These are phyloP conservation scores for Bactericera cockerelli DNA, from an alignment of 1,140 invertebrate species.

Conservation along the genomic window DNA sequence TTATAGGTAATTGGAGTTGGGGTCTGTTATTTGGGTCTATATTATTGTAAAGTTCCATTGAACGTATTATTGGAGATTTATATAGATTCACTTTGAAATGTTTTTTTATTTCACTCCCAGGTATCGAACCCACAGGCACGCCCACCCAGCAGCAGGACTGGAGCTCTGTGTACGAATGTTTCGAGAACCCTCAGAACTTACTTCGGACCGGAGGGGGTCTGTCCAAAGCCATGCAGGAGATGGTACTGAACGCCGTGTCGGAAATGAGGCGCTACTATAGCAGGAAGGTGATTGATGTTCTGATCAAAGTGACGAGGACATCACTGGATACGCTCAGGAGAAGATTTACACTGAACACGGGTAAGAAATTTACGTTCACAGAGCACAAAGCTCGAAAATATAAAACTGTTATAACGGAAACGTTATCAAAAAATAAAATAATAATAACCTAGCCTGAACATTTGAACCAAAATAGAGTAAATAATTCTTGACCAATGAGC, in stretches of 20 bases:
- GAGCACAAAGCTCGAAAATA: no score
- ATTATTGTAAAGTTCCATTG: no score
- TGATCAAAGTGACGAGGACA: slow-evolving; percentile 65
- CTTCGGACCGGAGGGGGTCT: slow-evolving; percentile 29
- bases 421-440: no score
- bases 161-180: slow-evolving; percentile 63
- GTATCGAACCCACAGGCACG: slow-evolving; percentile 17
- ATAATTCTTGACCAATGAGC: no score
- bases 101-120: background rate
- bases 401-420: no score
- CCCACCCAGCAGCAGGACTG: slow-evolving; percentile 59
- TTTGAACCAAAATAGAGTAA: no score
- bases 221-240: slow-evolving; percentile 57
- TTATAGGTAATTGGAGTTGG: no score
- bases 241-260: slow-evolving; percentile 61
- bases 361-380: no score
- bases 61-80: no score
- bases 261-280: slow-evolving; percentile 76
- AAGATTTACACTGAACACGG: slow-evolving; percentile 38
- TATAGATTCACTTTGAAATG: no score
- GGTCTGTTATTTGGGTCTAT: no score
- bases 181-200: slow-evolving; percentile 54
- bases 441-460: no score
- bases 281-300: slow-evolving; percentile 70
- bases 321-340: slow-evolving; percentile 61